Evolutionary conservation across 2,888 invertebrate species (phyloP), one percentile per base, ranked within the genome.

Genomic region (Pseudeuparius sepicola): DNA sequence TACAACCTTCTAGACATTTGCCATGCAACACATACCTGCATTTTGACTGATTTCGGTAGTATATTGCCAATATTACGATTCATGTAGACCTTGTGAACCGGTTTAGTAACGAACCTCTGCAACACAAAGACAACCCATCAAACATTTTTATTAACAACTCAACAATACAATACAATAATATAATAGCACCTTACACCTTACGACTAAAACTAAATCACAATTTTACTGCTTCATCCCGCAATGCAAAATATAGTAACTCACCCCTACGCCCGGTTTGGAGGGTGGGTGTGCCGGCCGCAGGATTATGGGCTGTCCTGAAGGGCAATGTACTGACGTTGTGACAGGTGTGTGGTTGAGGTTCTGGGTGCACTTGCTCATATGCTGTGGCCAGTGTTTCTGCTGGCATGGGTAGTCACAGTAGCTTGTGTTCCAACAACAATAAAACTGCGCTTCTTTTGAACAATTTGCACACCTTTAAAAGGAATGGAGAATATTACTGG

Each of bases 371-470:
- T 67, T 67, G 34, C 61, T 55, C 68, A 73, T 76, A 60, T 92
- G 92, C 5, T 70, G 64, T 1, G 78, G 62, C 92, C 92, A 92
- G 60, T 92, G 89, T 45, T 76, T 69, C 53, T 83, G 76, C 61
- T 92, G 92, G 52, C 93, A 93, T 2, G 78, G 72, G 57, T 83
- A 82, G 64, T 86, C 84, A 61, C 93, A 94, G 61, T 94, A 94
- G 33, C 88, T 79, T 0, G 92, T 92, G 65, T 92, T 93, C 92
- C 93, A 94, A 56, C 94, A 94, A 55, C 94, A 94, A 61, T 90
- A 89, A 60, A 88, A 87, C 49, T 83, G 77, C 0, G 93, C 88
- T 61, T 92, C 92, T 47, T 82, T 81, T 24, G 73, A 73, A 62
- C 94, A 94, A 55, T 76, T 73, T 0, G 85, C 80, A 60, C 94